Conservation (phyloP, 23 tunicate genomes). For the Halocynthia roretzi region DNA sequence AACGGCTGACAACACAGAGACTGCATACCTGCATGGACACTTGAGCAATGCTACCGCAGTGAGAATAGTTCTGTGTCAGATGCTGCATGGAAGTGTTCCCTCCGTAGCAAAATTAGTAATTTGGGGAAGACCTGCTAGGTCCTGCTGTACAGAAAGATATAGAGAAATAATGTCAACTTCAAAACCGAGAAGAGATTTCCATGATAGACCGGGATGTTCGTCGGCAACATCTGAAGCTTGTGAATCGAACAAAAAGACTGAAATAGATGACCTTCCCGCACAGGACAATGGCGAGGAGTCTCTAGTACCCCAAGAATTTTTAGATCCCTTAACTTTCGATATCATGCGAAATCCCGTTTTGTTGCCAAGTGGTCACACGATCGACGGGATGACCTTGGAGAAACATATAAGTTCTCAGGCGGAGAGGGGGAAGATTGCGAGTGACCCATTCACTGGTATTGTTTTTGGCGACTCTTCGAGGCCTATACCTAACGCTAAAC, state of each 20-base stretch:
- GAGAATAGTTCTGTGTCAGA: constrained; percentile 34
- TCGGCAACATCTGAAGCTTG: background rate
- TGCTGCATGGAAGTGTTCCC: constrained; percentile 76
- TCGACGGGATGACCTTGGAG: constrained; percentile 66
- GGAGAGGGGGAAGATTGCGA: constrained; percentile 51
- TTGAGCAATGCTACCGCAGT: constrained; percentile 32
- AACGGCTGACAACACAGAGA: background rate
- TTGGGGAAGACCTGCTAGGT: constrained; percentile 42
- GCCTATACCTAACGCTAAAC: constrained; percentile 44
- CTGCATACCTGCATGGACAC: constrained; percentile 21
- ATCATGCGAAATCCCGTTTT: constrained; percentile 56
- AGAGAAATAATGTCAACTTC: background rate
- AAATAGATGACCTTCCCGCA: background rate
- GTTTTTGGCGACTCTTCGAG: constrained; percentile 39
- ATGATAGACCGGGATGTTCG: background rate
- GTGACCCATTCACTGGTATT: constrained; percentile 89
- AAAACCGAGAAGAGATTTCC: background rate
- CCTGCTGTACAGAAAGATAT: constrained; percentile 12
- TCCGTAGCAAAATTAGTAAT: constrained; percentile 30
- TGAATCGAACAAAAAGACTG: background rate
- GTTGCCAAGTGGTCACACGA: constrained; percentile 71
- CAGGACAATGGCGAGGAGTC: background rate
- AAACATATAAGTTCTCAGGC: constrained; percentile 57
- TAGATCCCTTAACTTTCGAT: constrained; percentile 48
- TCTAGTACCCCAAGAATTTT: constrained; percentile 26